A percentile compares a stretch with the other conserved stretches of the same genome.
Conservation (phyloP, 2,888 invertebrate species). For the Heliothis peltigera region DNA sequence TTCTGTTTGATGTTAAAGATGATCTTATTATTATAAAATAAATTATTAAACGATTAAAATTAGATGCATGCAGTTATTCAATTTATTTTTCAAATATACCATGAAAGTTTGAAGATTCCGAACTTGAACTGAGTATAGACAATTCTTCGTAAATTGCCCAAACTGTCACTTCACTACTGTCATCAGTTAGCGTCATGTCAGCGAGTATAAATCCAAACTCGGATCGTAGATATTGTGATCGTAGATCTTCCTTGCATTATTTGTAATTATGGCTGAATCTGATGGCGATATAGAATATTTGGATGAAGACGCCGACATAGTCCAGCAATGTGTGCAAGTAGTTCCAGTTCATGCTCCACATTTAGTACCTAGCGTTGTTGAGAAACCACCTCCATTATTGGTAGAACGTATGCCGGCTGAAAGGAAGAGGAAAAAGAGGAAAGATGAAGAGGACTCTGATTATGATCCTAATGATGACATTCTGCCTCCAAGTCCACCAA, state of each 20-base stretch:
- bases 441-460: constrained; percentile 79
- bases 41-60: too few species aligned
- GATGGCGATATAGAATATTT: constrained; percentile 84
- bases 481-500: constrained; percentile 58
- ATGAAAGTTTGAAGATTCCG: background rate
- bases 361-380: constrained; percentile 32
- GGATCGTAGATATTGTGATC: too few species aligned
- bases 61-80: background rate
- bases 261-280: constrained; percentile 68
- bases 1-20: background rate
- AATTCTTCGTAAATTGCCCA: background rate
- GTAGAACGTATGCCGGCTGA: constrained; percentile 67
- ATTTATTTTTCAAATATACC: too few species aligned
- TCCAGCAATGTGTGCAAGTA: constrained; percentile 81
- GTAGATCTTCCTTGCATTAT: too few species aligned
- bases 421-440: constrained; percentile 65
- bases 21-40: background rate
- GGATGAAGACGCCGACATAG: constrained; percentile 86
- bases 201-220: too few species aligned
- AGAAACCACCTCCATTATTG: constrained; percentile 60
- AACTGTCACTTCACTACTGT: background rate
- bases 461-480: constrained; percentile 77
- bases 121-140: background rate
- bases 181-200: too few species aligned
- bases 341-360: constrained; percentile 17